A percentile compares a stretch with the other conserved stretches of the same genome.
Evolutionary conservation across 2,888 invertebrate genomes (phyloP).

Genomic region (Clusia tigrina): DNA sequence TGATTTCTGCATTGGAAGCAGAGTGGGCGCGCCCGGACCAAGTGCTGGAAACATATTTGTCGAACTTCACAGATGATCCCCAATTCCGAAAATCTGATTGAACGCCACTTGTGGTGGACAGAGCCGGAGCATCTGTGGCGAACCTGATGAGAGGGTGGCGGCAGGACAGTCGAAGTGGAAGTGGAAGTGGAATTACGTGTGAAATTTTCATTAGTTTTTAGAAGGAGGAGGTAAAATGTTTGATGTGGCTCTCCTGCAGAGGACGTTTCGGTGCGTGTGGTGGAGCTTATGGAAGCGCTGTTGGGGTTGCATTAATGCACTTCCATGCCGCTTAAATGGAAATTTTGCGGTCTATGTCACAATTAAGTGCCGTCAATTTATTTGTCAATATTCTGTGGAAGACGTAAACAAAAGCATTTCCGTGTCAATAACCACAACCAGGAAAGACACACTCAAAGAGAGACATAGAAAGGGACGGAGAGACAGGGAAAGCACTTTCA

Average conservation of each 20-base stretch:
- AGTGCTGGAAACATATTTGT: neutral
- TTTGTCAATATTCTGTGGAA: slow-evolving; percentile 40
- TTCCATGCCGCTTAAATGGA: slow-evolving; percentile 30
- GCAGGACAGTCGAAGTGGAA: neutral
- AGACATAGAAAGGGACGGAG: too few species aligned
- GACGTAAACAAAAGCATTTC: too few species aligned
- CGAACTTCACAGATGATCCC: too few species aligned
- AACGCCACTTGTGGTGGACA: neutral
- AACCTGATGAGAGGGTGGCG: too few species aligned
- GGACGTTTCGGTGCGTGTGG: neutral
- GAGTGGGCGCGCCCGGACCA: neutral
- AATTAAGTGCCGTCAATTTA: slow-evolving; percentile 52
- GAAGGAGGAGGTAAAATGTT: neutral
- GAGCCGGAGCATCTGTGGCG: neutral
- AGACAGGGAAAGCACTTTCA: too few species aligned
- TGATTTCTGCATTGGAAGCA: neutral
- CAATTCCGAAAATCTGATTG: neutral
- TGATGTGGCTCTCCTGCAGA: neutral
- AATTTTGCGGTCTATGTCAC: slow-evolving; percentile 44
- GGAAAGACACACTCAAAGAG: too few species aligned
- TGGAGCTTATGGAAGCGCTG: neutral
- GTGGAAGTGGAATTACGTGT: neutral
- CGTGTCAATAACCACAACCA: too few species aligned
- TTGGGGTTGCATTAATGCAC: slow-evolving; percentile 4
- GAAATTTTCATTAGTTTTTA: neutral